A percentile compares a stretch with the other conserved stretches of the same genome.
phyloP scores from a whole-genome alignment of 2,888 invertebrate species.

The Cephus sareptanus region DNA sequence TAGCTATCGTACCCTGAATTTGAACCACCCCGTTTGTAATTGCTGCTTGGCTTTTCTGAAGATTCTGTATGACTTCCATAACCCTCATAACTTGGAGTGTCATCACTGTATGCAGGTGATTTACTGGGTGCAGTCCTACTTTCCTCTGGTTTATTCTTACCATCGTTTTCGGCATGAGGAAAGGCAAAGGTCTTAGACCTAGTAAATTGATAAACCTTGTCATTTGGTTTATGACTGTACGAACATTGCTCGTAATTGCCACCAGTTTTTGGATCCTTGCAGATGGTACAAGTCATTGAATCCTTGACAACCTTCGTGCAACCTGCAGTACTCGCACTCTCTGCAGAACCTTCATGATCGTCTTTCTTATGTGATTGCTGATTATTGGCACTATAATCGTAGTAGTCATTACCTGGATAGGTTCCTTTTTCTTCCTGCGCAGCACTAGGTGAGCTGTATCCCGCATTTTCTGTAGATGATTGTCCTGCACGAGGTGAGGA shows the following conservation, averaged over 20 bases:
- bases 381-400: background rate
- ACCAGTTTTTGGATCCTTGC: conserved; percentile 69
- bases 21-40: conserved; percentile 4
- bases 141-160: background rate
- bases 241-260: conserved; percentile 71
- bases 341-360: conserved; percentile 10
- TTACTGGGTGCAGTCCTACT: background rate
- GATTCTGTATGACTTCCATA: conserved; percentile 4
- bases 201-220: conserved; percentile 55
- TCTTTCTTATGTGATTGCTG: conserved; percentile 2
- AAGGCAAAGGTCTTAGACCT: conserved; percentile 53
- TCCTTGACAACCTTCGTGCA: conserved; percentile 52
- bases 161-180: conserved; percentile 24
- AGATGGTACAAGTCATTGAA: conserved; percentile 69
- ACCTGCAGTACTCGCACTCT: conserved; percentile 10
- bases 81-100: conserved; percentile 1
- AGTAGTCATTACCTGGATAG: background rate
- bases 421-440: background rate
- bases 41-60: background rate
- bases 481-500: background rate
- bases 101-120: background rate
- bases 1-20: conserved; percentile 10
- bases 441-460: background rate
- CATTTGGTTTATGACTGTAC: conserved; percentile 68
- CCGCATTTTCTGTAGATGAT: background rate